Percentiles rank a stretch among this genome's conserved stretches.
Conservation (phyloP, 2,888 invertebrate species). For the Sinopyrophorus schimmeli region DNA sequence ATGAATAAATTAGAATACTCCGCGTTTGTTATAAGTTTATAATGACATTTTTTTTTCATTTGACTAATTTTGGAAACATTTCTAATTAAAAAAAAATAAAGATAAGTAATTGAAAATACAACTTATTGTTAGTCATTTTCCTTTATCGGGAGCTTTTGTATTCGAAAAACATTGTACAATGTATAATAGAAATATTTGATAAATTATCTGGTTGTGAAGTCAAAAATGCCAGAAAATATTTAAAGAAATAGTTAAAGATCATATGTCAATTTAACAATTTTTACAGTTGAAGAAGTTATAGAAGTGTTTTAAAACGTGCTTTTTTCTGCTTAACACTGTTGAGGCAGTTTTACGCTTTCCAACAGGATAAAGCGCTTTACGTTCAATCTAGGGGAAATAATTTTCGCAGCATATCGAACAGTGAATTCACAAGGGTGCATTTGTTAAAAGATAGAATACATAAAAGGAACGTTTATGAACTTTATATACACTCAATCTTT, state of each 20-base stretch:
- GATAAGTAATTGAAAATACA: too few relatives aligned
- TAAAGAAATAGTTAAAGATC: conserved; percentile 12
- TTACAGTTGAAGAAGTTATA: conserved; percentile 21
- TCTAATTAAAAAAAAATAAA: too few relatives aligned
- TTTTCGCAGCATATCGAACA: conserved; percentile 30
- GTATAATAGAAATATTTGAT: too few relatives aligned
- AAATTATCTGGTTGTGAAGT: too few relatives aligned
- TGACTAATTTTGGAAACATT: too few relatives aligned
- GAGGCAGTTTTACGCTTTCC: conserved; percentile 27
- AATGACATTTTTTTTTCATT: too few relatives aligned
- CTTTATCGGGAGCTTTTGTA: background rate
- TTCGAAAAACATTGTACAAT: too few relatives aligned
- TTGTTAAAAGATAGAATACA: conserved; percentile 25
- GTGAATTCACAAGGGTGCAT: conserved; percentile 24
- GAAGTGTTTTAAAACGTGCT: conserved; percentile 18
- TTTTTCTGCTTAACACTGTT: conserved; percentile 22
- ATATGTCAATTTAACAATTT: conserved; percentile 19
- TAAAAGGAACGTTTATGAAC: conserved; percentile 17
- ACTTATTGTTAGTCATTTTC: too few relatives aligned
- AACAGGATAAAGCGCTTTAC: conserved; percentile 31
- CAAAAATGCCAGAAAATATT: background rate
- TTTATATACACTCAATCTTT: conserved; percentile 10
- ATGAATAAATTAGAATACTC: too few relatives aligned
- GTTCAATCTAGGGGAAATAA: conserved; percentile 32
- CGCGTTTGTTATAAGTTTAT: too few relatives aligned